phyloP scores from a whole-genome alignment of 2,113 vertebrate genomes.

The Etheostoma spectabile region DNA sequence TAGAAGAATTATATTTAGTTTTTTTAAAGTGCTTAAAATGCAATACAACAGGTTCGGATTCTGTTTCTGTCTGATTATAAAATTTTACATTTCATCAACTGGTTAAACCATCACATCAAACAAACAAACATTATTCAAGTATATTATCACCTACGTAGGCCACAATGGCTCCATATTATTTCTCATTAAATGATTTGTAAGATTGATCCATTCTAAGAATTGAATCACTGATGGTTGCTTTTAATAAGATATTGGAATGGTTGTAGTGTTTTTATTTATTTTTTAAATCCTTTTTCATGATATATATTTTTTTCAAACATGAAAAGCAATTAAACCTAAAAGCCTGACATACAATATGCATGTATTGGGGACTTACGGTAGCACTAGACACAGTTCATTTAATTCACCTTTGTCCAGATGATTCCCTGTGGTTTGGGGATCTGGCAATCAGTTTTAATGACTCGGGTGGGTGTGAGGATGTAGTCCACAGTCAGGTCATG shows the following conservation, averaged over 20 bases:
- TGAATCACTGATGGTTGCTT: background rate
- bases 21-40: background rate
- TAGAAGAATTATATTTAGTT: background rate
- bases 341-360: background rate
- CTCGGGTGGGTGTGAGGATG: conserved; percentile 92
- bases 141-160: background rate
- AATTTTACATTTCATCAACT: background rate
- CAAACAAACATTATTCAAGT: background rate
- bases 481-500: conserved; percentile 97
- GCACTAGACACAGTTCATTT: background rate
- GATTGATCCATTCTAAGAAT: background rate
- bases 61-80: no score
- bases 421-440: conserved; percentile 89
- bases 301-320: background rate
- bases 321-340: background rate
- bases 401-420: conserved; percentile 91
- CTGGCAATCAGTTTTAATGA: conserved; percentile 87
- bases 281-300: background rate
- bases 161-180: background rate
- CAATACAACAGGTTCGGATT: background rate
- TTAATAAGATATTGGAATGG: background rate
- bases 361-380: background rate
- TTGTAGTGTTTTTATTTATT: background rate
- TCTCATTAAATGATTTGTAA: background rate
- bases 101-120: background rate